Conservation (phyloP, 2,797 vertebrate genomes). For the Telmatherina bonti region DNA sequence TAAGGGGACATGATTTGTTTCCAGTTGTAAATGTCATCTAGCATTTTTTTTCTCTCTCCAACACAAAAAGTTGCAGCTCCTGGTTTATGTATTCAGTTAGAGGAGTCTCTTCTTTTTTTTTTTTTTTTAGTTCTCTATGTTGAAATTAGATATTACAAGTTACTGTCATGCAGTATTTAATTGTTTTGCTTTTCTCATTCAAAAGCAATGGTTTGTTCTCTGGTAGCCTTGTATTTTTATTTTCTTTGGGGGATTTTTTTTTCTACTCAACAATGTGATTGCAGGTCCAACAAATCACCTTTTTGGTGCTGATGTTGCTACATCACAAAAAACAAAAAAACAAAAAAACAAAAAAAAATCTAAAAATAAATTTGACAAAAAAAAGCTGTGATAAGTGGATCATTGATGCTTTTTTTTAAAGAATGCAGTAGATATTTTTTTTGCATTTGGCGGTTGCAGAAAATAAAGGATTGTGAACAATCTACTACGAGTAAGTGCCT, state of each 20-base stretch:
- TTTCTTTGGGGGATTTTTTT: slow-evolving; percentile 70
- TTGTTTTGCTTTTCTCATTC: slow-evolving; percentile 73
- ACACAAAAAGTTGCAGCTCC: slow-evolving; percentile 44
- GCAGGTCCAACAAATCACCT: slow-evolving; percentile 62
- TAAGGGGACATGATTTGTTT: slow-evolving; percentile 41
- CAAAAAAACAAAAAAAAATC: slow-evolving; percentile 70
- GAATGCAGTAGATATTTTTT: not conserved
- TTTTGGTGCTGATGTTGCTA: slow-evolving; percentile 61
- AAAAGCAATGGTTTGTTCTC: slow-evolving; percentile 62
- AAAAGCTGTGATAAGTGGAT: not conserved
- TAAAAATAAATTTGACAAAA: slow-evolving; percentile 50
- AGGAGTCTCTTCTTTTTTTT: slow-evolving; percentile 25
- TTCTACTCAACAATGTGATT: slow-evolving; percentile 70
- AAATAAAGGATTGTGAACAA: not conserved
- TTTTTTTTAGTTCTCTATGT: slow-evolving; percentile 61
- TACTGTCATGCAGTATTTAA: slow-evolving; percentile 78
- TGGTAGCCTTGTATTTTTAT: slow-evolving; percentile 65
- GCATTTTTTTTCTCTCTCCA: slow-evolving; percentile 10
- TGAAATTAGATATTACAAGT: slow-evolving; percentile 62
- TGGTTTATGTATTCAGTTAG: slow-evolving; percentile 59
- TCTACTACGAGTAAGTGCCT: not conserved
- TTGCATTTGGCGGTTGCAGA: not conserved
- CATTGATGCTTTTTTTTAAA: not conserved
- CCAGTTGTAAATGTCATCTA: slow-evolving; percentile 46
- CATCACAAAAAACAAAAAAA: slow-evolving; percentile 58